Base-by-base conservation (phyloP, 1,140 invertebrate genomes). In the Drosophila varians region DNA sequence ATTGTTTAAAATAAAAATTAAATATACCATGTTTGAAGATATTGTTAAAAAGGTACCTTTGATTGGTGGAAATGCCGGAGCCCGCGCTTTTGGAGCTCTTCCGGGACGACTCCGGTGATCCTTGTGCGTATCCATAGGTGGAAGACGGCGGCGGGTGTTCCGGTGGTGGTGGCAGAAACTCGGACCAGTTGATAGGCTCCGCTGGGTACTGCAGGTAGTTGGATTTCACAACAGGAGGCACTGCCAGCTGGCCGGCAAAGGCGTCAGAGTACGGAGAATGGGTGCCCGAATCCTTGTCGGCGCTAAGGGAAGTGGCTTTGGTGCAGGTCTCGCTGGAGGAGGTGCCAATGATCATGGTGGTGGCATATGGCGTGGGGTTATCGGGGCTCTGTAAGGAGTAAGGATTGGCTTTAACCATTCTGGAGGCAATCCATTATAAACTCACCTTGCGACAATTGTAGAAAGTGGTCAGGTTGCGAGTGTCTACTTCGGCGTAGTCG, bases 331-430 rank as follows among this genome's bases (percentile, higher is more conserved):
- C 93, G 74, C 66, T 91, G 77, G 38, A 92, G 53, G 70, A 93
- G 82, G 77, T 92, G 93, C 11, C 96, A 91, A 91, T 86, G 11
- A 91, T 89, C 40, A 96, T 96, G 1, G 96, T 97, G 0, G 96
- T 97, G 0, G 96, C 96, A 87, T 97, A 97, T 0, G 96, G 96
- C 4, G 95, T 96, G 0, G 95, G 95, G 62, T 94, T 94, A 66
- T 94, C 94, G 11, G 94, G 92, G 49, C 93, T 93, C 83, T 94
- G 93, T 28, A n/a, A n/a, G 54, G 26, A 7, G 6, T 4, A 11
- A 31, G 54, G 12, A 5, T 9, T 9, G 19, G 0, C 0, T 11
- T 4, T 31, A 31, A 11, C 3, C 2, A 31, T 4, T n/a, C n/a
- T n/a, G n/a, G n/a, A n/a, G n/a, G n/a, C n/a, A 2, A 3, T 31